Conservation (phyloP, 2,888 invertebrate genomes). For the Eristalis arbustorum region DNA sequence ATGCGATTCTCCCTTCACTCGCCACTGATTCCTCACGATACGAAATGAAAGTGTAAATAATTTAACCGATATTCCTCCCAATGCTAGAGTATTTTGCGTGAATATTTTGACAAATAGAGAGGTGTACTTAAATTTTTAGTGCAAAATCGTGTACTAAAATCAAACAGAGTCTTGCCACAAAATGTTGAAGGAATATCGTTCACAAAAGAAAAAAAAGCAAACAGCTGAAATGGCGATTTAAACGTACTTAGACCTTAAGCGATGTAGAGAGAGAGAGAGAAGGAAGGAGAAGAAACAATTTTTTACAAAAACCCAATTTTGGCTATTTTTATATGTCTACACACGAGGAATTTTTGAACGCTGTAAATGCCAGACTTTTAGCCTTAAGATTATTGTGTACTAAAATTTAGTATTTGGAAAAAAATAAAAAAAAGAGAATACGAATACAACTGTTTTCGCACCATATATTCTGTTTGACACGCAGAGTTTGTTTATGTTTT, state of each 20-base stretch:
- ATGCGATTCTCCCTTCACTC: constrained; percentile 31
- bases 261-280: background rate
- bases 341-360: constrained; percentile 13
- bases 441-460: constrained; percentile 9
- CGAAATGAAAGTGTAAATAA: constrained; percentile 53
- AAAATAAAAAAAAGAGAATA: background rate
- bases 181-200: constrained; percentile 4
- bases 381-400: constrained; percentile 63
- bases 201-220: no score
- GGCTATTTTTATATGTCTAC: constrained; percentile 50
- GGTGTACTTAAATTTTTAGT: constrained; percentile 63
- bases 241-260: constrained; percentile 17
- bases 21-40: constrained; percentile 46
- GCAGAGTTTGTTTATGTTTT: background rate
- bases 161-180: constrained; percentile 57
- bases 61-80: constrained; percentile 20
- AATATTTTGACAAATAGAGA: constrained; percentile 19
- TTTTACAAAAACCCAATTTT: constrained; percentile 27
- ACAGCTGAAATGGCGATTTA: constrained; percentile 8
- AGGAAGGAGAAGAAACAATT: background rate
- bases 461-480: constrained; percentile 1
- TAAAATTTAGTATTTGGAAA: constrained; percentile 58
- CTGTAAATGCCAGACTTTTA: constrained; percentile 51
- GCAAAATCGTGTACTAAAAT: constrained; percentile 21
- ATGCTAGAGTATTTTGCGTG: constrained; percentile 44